Evolutionary conservation across 2,888 invertebrate species (phyloP).

Genomic region (Listrodromus nycthemerus): DNA sequence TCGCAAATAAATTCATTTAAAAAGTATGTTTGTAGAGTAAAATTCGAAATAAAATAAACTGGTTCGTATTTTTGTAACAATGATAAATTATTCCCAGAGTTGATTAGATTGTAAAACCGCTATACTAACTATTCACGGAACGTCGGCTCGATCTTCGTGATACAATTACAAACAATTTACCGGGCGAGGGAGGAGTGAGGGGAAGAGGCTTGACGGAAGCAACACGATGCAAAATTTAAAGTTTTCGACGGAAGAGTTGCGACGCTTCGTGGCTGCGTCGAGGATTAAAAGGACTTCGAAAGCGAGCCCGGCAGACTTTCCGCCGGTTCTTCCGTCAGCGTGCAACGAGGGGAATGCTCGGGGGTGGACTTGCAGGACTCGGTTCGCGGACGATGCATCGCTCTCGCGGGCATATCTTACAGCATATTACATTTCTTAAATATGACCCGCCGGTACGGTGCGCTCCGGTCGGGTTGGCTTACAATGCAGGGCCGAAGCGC

Average conservation of each 20-base stretch:
- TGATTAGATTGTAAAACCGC: background rate
- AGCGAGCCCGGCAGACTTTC: conserved; percentile 55
- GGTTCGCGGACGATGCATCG: conserved; percentile 70
- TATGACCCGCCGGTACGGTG: conserved; percentile 72
- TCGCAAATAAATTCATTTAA: background rate
- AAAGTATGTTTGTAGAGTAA: background rate
- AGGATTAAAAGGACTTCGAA: conserved; percentile 76
- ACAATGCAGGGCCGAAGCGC: conserved; percentile 51
- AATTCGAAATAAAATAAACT: background rate
- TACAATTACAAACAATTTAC: conserved; percentile 44
- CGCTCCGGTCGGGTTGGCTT: conserved; percentile 37
- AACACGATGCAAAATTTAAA: conserved; percentile 72
- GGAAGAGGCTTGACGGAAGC: background rate
- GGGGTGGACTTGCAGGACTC: conserved; percentile 28
- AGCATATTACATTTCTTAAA: conserved; percentile 81
- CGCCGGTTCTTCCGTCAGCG: conserved; percentile 27
- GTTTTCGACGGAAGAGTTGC: conserved; percentile 56
- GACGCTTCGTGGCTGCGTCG: conserved; percentile 46
- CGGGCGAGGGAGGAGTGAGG: background rate
- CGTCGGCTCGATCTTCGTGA: background rate
- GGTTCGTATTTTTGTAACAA: background rate
- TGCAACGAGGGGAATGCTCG: background rate
- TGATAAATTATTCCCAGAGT: background rate
- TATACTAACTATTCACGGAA: background rate
- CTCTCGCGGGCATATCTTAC: conserved; percentile 75